Evolutionary conservation across 2,113 vertebrate species (phyloP).

Genomic region (Mormyrus lacerda): DNA sequence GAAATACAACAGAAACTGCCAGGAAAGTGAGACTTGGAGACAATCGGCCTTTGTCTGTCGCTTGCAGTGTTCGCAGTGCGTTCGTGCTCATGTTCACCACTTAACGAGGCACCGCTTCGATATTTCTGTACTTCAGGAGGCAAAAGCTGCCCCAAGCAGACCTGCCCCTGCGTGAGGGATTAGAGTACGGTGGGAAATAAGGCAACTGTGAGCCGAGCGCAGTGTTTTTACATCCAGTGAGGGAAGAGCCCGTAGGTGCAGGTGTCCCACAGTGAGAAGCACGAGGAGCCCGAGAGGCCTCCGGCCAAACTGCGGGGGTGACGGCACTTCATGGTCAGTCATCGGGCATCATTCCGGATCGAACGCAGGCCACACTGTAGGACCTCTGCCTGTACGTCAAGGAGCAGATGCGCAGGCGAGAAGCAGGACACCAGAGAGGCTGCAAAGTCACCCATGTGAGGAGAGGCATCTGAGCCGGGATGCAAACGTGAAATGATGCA

Average conservation of each 20-base stretch:
- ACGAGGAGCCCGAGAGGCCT: neutral
- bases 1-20: neutral
- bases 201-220: neutral
- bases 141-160: conserved; percentile 50
- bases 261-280: neutral
- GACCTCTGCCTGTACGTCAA: neutral
- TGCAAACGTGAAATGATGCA: conserved; percentile 44
- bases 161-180: neutral
- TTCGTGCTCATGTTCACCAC: neutral
- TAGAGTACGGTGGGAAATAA: neutral
- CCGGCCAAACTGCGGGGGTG: neutral
- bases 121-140: conserved; percentile 64
- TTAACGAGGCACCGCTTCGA: conserved; percentile 37
- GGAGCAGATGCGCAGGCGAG: too few species aligned
- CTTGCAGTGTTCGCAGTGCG: neutral
- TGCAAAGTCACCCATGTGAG: conserved; percentile 28
- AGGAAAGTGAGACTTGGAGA: neutral
- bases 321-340: conserved; percentile 46
- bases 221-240: neutral
- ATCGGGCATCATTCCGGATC: conserved; percentile 57
- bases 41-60: neutral
- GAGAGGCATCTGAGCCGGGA: neutral
- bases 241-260: neutral
- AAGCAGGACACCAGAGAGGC: neutral
- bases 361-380: conserved; percentile 45